phyloP scores from a whole-genome alignment of 1,140 invertebrate genomes.

The Gonioctena quinquepunctata region DNA sequence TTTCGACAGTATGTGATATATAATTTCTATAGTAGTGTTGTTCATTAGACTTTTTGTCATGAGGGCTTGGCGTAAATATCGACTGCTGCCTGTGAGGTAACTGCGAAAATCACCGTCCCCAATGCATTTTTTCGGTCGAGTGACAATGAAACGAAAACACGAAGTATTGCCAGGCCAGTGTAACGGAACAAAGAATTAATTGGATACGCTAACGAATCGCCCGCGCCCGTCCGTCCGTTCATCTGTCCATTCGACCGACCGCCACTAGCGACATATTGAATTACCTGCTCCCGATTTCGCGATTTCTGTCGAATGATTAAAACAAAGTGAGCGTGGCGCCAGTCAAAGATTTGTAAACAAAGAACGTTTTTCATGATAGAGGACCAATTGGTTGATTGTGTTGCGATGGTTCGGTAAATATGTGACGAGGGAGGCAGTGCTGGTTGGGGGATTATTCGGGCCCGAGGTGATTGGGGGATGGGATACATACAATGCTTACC shows the following conservation, averaged over 20 bases:
- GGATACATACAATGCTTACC: too few relatives aligned
- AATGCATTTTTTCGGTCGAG: neutral
- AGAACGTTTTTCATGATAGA: neutral
- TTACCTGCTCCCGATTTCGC: conserved; percentile 2
- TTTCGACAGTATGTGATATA: too few relatives aligned
- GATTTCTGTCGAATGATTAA: conserved; percentile 7
- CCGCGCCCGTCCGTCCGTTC: neutral
- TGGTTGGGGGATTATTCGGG: too few relatives aligned
- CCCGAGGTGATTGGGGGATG: too few relatives aligned
- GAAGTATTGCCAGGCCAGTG: neutral
- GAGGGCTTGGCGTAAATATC: too few relatives aligned
- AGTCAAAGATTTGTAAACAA: conserved; percentile 12
- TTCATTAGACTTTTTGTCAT: too few relatives aligned
- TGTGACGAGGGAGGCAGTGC: too few relatives aligned
- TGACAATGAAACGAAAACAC: conserved; percentile 15
- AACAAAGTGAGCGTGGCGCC: conserved; percentile 5
- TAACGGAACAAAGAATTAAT: conserved; percentile 13
- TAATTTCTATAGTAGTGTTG: too few relatives aligned
- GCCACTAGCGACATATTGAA: conserved; percentile 2
- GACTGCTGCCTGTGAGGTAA: too few relatives aligned
- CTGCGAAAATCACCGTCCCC: neutral
- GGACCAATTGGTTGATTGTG: too few relatives aligned
- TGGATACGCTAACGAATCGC: conserved; percentile 12
- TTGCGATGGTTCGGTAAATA: too few relatives aligned
- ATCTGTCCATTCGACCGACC: neutral